Conservation (phyloP, 2,113 vertebrate species). For the Carassius auratus region DNA sequence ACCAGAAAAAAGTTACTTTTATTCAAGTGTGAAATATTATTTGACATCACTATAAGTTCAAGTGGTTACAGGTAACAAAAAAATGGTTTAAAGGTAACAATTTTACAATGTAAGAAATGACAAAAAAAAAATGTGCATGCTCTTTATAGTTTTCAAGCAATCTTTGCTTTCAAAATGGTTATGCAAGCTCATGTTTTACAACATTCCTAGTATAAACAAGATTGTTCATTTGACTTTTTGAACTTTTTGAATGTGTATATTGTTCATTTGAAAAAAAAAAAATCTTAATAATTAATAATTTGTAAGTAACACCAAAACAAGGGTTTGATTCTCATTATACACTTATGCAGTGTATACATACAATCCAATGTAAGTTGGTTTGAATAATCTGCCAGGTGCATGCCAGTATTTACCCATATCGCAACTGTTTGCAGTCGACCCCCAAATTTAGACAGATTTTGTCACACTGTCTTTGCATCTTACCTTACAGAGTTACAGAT, state of each 20-base stretch:
- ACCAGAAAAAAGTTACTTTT: neutral
- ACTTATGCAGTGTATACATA: too few relatives aligned
- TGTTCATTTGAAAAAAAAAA: neutral
- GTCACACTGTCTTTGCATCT: slow-evolving; percentile 33
- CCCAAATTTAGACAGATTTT: neutral
- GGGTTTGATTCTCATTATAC: too few relatives aligned
- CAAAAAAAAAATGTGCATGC: too few relatives aligned
- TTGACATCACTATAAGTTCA: neutral
- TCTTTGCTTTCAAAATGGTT: too few relatives aligned
- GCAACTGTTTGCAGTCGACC: neutral
- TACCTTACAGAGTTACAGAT: slow-evolving; percentile 62
- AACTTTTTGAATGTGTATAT: neutral
- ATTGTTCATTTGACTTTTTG: neutral
- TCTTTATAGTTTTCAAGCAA: too few relatives aligned
- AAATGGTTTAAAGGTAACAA: neutral
- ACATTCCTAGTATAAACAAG: neutral
- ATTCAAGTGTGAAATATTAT: neutral
- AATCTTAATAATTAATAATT: neutral
- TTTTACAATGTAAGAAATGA: too few relatives aligned
- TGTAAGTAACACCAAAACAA: too few relatives aligned
- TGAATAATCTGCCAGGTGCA: neutral
- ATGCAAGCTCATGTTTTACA: neutral
- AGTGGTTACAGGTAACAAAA: neutral
- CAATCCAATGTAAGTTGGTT: neutral
- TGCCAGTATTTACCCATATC: neutral